These are phyloP conservation scores for Cossypha polioptera DNA, from an alignment of 2,797 vertebrate genomes.

Conservation along the genomic window DNA sequence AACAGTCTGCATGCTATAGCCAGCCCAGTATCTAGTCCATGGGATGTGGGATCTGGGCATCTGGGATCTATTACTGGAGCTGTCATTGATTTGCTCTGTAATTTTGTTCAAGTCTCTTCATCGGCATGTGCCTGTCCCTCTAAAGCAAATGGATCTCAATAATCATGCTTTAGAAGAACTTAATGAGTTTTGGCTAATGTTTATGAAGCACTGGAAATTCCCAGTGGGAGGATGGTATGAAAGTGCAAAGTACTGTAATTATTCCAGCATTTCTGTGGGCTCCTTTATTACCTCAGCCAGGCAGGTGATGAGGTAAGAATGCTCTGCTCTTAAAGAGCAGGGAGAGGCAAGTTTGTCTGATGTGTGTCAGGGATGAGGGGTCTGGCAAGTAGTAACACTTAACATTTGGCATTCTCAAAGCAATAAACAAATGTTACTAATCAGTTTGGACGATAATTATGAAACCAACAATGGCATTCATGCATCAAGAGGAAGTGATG, in stretches of 20 bases:
- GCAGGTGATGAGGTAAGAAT: background rate
- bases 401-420: background rate
- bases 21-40: background rate
- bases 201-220: background rate
- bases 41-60: background rate
- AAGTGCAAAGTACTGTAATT: constrained; percentile 4
- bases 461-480: background rate
- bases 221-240: background rate
- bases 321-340: background rate
- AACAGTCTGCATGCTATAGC: background rate
- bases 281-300: background rate
- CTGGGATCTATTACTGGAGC: background rate
- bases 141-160: background rate
- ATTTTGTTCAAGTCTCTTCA: background rate
- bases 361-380: background rate
- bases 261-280: background rate
- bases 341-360: background rate
- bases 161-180: background rate
- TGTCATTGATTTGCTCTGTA: background rate
- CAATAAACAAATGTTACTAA: constrained; percentile 10
- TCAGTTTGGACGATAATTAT: background rate
- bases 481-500: constrained; percentile 3
- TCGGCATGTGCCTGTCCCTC: background rate
- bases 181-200: background rate
- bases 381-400: background rate